phyloP scores from a whole-genome alignment of 2,113 vertebrate species.

The Cynopterus brachyotis region DNA sequence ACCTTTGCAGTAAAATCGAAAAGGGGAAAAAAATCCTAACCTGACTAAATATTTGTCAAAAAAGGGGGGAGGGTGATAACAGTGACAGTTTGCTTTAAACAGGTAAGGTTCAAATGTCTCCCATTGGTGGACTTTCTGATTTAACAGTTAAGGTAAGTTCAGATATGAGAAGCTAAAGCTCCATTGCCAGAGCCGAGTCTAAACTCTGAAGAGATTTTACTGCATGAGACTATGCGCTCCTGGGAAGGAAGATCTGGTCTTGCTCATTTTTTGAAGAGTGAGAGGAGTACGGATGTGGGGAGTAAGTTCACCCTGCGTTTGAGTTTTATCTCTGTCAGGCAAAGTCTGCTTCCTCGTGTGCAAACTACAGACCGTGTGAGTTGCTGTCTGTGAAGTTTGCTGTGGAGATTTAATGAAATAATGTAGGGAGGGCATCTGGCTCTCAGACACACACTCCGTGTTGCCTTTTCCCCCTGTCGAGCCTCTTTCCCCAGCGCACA shows the following conservation, averaged over 20 bases:
- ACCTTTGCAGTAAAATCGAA: not conserved
- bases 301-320: not conserved
- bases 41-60: not conserved
- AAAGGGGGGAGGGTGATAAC: not conserved
- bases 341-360: not conserved
- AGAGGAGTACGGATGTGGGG: not conserved
- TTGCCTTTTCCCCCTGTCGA: not conserved
- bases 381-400: not conserved
- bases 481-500: not conserved
- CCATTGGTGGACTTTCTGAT: not conserved
- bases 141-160: not conserved
- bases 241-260: not conserved
- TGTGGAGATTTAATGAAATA: constrained; percentile 46
- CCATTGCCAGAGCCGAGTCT: not conserved
- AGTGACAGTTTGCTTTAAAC: not conserved
- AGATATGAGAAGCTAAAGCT: not conserved
- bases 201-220: not conserved
- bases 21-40: not conserved
- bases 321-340: not conserved
- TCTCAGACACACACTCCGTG: not conserved
- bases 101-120: not conserved
- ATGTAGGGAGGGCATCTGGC: not conserved
- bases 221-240: not conserved
- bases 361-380: not conserved
- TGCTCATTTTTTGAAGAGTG: constrained; percentile 1